phyloP scores from a whole-genome alignment of 2,797 vertebrate genomes.

The Channa striata region DNA sequence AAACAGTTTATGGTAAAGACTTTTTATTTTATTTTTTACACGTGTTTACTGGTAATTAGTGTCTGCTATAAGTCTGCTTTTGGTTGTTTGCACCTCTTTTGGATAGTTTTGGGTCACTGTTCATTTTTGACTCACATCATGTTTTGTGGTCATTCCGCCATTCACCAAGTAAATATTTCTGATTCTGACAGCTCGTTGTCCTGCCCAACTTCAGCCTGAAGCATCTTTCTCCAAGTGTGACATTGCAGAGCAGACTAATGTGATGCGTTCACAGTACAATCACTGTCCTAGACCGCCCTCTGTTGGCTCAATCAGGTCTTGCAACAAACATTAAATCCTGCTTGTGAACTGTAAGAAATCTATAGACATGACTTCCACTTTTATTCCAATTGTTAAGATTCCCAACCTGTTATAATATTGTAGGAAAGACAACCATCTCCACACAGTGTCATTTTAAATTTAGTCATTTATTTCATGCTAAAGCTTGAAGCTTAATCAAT shows the following conservation, averaged over 20 bases:
- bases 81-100: too few species aligned
- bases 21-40: too few species aligned
- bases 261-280: background rate
- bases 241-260: background rate
- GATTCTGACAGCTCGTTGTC: background rate
- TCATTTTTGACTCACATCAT: too few species aligned
- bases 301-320: constrained; percentile 55
- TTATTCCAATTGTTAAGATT: background rate
- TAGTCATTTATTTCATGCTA: constrained; percentile 85
- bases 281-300: constrained; percentile 74
- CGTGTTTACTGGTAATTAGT: too few species aligned
- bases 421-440: background rate
- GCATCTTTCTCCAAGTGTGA: background rate
- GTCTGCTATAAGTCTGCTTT: too few species aligned
- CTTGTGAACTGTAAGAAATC: background rate
- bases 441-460: constrained; percentile 50
- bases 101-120: too few species aligned
- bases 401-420: background rate
- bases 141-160: too few species aligned
- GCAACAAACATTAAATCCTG: constrained; percentile 23
- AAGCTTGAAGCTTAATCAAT: constrained; percentile 69
- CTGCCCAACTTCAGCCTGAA: background rate
- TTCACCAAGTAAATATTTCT: background rate
- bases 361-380: background rate
- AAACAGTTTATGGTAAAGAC: too few species aligned